These are phyloP conservation scores for Ctenodactylus gundi DNA, from an alignment of 2,113 vertebrate species.

Conservation along the genomic window DNA sequence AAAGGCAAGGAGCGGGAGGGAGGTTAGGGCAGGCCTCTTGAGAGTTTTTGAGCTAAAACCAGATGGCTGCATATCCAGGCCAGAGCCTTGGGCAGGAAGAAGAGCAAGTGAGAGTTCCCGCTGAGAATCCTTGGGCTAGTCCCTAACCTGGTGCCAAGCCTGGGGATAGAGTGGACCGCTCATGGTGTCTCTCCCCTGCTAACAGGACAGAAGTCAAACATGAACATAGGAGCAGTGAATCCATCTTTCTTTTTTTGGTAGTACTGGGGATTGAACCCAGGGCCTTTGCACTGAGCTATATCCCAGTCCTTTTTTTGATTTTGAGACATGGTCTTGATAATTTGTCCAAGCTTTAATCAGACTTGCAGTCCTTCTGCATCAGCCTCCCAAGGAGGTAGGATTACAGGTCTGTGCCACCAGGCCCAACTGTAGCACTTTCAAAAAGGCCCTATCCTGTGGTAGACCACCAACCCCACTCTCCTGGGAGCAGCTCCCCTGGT, in stretches of 20 bases:
- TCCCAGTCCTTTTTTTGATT: too few species aligned
- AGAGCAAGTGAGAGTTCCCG: neutral
- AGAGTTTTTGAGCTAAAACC: neutral
- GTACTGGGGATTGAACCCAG: too few species aligned
- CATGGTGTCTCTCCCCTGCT: neutral
- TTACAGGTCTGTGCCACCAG: too few species aligned
- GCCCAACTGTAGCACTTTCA: neutral
- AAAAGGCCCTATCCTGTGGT: conserved; percentile 45
- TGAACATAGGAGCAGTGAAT: too few species aligned
- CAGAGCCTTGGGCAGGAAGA: neutral
- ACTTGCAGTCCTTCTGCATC: neutral
- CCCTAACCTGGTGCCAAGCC: neutral
- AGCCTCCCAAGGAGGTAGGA: too few species aligned
- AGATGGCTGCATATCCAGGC: neutral
- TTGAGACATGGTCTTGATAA: too few species aligned
- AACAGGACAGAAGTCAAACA: neutral
- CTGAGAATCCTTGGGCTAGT: neutral
- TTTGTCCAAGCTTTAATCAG: too few species aligned
- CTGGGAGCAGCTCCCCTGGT: conserved; percentile 85
- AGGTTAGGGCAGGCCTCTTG: neutral
- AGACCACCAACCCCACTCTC: conserved; percentile 88
- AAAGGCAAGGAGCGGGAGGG: neutral
- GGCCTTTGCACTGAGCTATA: too few species aligned
- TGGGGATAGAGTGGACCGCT: neutral
- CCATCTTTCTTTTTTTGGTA: too few species aligned